phyloP scores from a whole-genome alignment of 53 echinoderm and acorn worm genomes.

The Apostichopus leukothele region DNA sequence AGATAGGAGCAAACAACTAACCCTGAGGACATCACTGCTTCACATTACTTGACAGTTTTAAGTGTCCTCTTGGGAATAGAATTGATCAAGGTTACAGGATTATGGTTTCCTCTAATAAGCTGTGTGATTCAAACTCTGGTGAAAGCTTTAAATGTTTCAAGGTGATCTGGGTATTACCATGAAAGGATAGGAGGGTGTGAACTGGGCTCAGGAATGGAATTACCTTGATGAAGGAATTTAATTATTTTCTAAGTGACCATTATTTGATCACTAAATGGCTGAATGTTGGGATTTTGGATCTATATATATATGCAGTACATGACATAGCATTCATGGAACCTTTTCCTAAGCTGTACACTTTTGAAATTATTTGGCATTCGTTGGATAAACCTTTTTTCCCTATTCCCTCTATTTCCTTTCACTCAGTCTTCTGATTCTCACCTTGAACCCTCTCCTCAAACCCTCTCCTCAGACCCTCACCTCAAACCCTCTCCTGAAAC shows the following conservation, averaged over 20 bases:
- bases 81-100: not conserved
- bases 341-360: no score
- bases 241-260: not conserved
- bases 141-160: not conserved
- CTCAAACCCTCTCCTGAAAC: no score
- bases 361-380: no score
- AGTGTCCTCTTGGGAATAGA: not conserved
- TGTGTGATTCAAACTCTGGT: not conserved
- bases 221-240: not conserved
- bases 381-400: no score
- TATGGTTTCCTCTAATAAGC: not conserved
- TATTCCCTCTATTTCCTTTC: no score
- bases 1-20: no score
- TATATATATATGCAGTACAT: no score
- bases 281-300: not conserved
- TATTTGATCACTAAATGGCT: not conserved
- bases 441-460: not conserved
- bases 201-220: not conserved
- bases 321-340: no score
- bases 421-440: no score
- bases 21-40: not conserved
- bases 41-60: not conserved
- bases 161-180: not conserved
- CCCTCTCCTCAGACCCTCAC: no score
- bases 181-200: not conserved